Evolutionary conservation across 92 coral and sea anemone species (phyloP).

Genomic region (Virgularia gustaviana): DNA sequence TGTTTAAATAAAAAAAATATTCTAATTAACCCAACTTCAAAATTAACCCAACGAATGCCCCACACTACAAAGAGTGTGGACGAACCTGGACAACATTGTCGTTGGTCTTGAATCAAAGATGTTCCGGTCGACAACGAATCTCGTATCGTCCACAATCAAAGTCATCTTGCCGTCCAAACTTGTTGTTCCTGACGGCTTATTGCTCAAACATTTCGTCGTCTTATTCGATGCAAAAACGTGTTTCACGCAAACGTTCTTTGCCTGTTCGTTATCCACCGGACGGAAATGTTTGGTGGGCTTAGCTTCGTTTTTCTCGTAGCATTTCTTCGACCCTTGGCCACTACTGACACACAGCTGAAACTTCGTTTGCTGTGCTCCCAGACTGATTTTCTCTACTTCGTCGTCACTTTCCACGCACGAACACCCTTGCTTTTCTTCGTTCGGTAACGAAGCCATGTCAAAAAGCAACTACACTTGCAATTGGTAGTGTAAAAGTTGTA

Average conservation of each 20-base stretch:
- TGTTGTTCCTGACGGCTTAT: background rate
- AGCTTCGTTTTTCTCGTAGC: background rate
- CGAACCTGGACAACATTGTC: constrained; percentile 93
- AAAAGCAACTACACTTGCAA: background rate
- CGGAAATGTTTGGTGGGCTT: constrained; percentile 21
- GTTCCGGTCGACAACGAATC: constrained; percentile 88
- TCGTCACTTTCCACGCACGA: constrained; percentile 14
- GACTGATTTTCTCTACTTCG: constrained; percentile 21
- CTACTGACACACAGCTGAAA: constrained; percentile 4
- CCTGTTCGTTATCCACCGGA: constrained; percentile 14
- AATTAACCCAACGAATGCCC: no score
- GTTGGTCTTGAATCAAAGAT: constrained; percentile 87
- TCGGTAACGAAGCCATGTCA: constrained; percentile 26
- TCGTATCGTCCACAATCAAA: constrained; percentile 83
- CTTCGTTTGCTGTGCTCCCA: constrained; percentile 25
- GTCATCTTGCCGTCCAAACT: constrained; percentile 85
- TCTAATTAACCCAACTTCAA: no score
- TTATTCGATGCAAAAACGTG: constrained; percentile 11
- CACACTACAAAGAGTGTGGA: no score
- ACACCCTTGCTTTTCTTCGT: constrained; percentile 6
- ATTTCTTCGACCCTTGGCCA: background rate
- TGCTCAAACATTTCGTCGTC: background rate
- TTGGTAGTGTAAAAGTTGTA: background rate
- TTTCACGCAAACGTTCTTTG: constrained; percentile 16
- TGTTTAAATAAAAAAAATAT: no score